Conservation (phyloP, 2,888 invertebrate genomes). For the Troides oblongomaculatus region DNA sequence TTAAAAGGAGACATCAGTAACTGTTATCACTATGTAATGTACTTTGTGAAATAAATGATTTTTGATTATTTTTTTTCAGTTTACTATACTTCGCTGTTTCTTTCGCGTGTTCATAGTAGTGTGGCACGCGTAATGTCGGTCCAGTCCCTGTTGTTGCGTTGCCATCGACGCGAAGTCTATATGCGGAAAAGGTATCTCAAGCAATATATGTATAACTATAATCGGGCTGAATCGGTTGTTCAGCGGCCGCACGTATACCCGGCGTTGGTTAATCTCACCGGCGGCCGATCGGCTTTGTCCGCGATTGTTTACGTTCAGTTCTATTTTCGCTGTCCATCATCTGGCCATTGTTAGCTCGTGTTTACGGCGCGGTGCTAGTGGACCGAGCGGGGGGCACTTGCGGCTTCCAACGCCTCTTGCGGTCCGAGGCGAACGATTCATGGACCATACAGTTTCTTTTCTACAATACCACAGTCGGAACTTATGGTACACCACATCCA, state of each 20-base stretch:
- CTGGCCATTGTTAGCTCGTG: constrained; percentile 76
- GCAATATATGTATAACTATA: not conserved
- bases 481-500: constrained; percentile 4
- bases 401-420: constrained; percentile 58
- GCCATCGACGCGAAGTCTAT: too few species aligned
- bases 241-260: constrained; percentile 15
- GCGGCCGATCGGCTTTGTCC: constrained; percentile 68
- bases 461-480: not conserved
- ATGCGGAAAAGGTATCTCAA: too few species aligned
- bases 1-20: too few species aligned
- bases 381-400: constrained; percentile 48
- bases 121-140: too few species aligned
- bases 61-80: too few species aligned
- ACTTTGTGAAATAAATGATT: too few species aligned
- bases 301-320: constrained; percentile 72
- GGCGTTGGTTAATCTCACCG: constrained; percentile 45
- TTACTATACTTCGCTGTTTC: too few species aligned
- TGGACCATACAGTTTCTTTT: not conserved
- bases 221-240: not conserved
- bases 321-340: constrained; percentile 78
- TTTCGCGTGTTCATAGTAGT: too few species aligned
- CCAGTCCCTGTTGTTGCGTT: too few species aligned
- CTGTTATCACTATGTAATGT: too few species aligned
- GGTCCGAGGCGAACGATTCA: constrained; percentile 23
- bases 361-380: constrained; percentile 57